Conservation (phyloP, 2,888 invertebrate genomes). For the Platycheirus albimanus region DNA sequence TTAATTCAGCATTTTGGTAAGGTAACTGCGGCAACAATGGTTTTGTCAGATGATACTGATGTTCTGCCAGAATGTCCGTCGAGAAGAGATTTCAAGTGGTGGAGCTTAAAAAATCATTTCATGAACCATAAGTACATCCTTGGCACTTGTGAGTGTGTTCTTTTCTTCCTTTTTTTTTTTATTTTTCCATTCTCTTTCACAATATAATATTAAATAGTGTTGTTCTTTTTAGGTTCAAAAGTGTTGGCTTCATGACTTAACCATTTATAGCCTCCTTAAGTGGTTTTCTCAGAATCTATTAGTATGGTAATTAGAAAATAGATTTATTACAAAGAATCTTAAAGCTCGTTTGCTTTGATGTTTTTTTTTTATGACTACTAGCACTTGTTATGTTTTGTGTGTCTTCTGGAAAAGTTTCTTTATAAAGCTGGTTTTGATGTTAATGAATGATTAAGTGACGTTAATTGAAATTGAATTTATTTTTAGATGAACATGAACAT, state of each 20-base stretch:
- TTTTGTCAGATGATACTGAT: too few species aligned
- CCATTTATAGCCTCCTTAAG: constrained; percentile 33
- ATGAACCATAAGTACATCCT: neutral
- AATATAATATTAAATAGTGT: neutral
- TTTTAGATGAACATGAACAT: neutral
- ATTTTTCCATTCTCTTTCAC: constrained; percentile 5
- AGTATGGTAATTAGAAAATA: constrained; percentile 37
- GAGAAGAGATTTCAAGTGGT: neutral
- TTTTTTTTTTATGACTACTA: neutral
- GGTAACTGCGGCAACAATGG: neutral
- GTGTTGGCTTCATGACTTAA: constrained; percentile 31
- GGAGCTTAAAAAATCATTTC: neutral
- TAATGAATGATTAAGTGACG: neutral
- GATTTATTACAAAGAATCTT: constrained; percentile 18
- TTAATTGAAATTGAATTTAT: neutral
- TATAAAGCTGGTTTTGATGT: neutral
- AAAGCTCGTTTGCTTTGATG: neutral
- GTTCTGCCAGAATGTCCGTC: neutral
- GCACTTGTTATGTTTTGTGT: neutral
- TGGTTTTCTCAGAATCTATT: constrained; percentile 38
- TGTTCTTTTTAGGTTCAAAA: constrained; percentile 3
- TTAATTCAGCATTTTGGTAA: too few species aligned
- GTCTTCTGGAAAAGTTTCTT: neutral
- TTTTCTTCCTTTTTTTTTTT: too few species aligned
- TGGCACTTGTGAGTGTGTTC: neutral